phyloP scores from a whole-genome alignment of 2,797 vertebrate species.

The Diceros bicornis region DNA sequence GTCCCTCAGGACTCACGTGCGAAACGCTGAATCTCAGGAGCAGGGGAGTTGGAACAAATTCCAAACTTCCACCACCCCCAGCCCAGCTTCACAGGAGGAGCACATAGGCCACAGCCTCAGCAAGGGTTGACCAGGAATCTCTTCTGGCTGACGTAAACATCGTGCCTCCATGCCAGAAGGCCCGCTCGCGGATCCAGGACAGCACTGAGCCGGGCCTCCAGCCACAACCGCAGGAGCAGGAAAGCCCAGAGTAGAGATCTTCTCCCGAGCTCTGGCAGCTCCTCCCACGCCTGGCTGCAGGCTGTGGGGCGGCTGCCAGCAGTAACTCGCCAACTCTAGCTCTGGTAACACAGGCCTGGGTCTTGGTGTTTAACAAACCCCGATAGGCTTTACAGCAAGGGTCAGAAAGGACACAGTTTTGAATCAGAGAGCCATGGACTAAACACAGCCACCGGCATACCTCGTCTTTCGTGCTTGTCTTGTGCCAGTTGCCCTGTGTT shows the following conservation, averaged over 20 bases:
- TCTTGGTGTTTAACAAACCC: slow-evolving; percentile 19
- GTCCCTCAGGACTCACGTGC: background rate
- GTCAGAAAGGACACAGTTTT: background rate
- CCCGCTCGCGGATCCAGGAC: background rate
- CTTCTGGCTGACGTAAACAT: background rate
- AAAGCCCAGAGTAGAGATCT: background rate
- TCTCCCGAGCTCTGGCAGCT: background rate
- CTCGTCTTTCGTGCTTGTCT: background rate
- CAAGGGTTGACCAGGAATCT: background rate
- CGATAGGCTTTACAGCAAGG: background rate
- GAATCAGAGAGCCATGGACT: background rate
- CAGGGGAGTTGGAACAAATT: background rate
- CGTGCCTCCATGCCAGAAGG: background rate
- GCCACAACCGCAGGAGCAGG: background rate
- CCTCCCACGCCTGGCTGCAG: background rate
- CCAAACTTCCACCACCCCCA: background rate
- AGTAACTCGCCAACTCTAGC: background rate
- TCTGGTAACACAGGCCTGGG: slow-evolving; percentile 20
- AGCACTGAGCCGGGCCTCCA: background rate
- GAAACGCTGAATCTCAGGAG: background rate
- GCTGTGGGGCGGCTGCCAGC: too few species aligned
- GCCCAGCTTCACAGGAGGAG: background rate
- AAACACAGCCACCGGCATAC: too few species aligned
- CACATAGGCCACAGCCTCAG: background rate
- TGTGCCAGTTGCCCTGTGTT: background rate